Evolutionary conservation across 2,888 invertebrate species (phyloP), one percentile per base, ranked within the genome.

Genomic region (Salticus scenicus): DNA sequence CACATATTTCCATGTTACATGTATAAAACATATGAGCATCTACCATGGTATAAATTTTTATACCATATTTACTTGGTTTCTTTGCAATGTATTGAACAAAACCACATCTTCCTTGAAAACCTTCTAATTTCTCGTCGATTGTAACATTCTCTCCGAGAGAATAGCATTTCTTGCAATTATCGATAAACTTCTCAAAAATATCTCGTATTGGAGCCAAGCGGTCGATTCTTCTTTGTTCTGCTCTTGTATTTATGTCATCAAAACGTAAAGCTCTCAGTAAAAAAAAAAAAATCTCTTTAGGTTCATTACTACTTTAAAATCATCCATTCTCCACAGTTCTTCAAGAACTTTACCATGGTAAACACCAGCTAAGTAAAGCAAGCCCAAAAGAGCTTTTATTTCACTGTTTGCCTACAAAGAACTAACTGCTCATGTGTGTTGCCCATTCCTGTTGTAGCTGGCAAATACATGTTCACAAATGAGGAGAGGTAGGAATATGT

Each of bases 21-120:
- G 79, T 79, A 33, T 84, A 84, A 64, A 79, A 71, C 51, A 64
- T 66, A n/a, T 47, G 30, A 12, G 83, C 41, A 83, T 83, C 83
- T 1, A 70, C 70, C 14, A 69, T 20, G 4, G 70, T 57, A 57
- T 33, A 83, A 57, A 31, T 20, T 66, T 79, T 83, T 69, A 83
- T 70, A 1, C 83, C 78, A 27, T 83, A 83, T 20, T 63, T 78
- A n/a, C 1, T 24, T 12, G 20, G 77, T 64, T 83, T 83, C 27
- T 27, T 47, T 67, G 64, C 70, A 17, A 83, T 70, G 41, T 83
- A 70, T 31, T 83, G 77, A 10, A 31, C 28, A 66, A 83, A 78
- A 17, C 30, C 8, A 78, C 77, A 83, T 30, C 63, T 24, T 5
- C 77, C 77, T 63, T 71, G 30, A 67, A 79, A 83, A 41, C 28